These are phyloP conservation scores for Nasonia longicornis DNA, from an alignment of 1,140 invertebrate species.

Conservation along the genomic window DNA sequence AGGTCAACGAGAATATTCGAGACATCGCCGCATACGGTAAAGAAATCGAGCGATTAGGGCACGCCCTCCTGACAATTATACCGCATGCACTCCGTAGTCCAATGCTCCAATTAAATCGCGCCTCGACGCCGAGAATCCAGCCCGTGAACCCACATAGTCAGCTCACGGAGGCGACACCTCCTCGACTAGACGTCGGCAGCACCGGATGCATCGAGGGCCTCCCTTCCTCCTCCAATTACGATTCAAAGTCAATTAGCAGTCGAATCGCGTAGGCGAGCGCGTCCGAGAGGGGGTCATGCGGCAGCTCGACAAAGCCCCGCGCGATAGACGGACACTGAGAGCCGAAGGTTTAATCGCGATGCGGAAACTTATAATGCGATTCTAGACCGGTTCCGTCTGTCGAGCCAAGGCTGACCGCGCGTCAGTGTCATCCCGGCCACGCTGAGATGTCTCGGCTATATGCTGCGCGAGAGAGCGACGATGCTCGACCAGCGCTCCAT, in stretches of 20 bases:
- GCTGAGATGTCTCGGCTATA: slow-evolving; percentile 13
- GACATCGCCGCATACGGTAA: no score
- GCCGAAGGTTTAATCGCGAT: slow-evolving; percentile 49
- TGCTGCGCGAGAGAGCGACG: background rate
- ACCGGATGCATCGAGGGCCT: slow-evolving; percentile 48
- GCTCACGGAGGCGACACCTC: slow-evolving; percentile 48
- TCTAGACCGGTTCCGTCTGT: slow-evolving; percentile 52
- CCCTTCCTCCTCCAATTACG: slow-evolving; percentile 51
- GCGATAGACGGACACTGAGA: background rate
- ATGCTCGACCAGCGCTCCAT: background rate
- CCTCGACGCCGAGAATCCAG: background rate
- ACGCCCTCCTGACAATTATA: no score
- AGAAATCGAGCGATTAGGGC: no score
- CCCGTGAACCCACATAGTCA: background rate
- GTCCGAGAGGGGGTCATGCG: slow-evolving; percentile 2
- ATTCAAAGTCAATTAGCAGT: slow-evolving; percentile 61
- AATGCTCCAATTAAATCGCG: slow-evolving; percentile 18
- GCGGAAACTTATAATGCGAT: slow-evolving; percentile 53
- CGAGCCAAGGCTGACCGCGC: slow-evolving; percentile 35
- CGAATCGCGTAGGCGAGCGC: slow-evolving; percentile 52
- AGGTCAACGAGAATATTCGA: no score
- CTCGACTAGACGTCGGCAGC: slow-evolving; percentile 29
- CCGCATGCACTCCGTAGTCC: no score
- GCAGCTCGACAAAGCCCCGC: background rate
- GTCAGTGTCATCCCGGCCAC: slow-evolving; percentile 30